phyloP scores from a whole-genome alignment of 2,888 invertebrate genomes.

The Schrankia costaestrigalis region DNA sequence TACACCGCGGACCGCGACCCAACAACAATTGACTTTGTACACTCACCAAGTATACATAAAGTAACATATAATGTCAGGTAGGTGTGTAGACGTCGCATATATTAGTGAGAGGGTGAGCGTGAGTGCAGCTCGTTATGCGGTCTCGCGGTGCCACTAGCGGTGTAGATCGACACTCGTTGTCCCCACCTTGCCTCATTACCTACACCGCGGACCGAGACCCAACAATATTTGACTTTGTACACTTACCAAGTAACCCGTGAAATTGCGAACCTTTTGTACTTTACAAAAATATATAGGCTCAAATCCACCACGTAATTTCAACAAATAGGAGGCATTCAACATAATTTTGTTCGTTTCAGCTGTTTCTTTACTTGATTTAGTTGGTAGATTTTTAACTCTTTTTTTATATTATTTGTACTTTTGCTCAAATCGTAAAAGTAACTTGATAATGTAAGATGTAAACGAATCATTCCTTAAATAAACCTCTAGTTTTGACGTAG shows the following conservation, averaged over 20 bases:
- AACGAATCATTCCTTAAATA: too few relatives aligned
- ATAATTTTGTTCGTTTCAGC: constrained; percentile 11
- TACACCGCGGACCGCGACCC: constrained; percentile 22
- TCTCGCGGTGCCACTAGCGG: constrained; percentile 18
- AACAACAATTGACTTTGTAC: constrained; percentile 31
- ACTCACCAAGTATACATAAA: constrained; percentile 14
- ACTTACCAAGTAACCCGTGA: constrained; percentile 25
- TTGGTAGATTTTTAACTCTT: too few relatives aligned
- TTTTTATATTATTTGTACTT: too few relatives aligned
- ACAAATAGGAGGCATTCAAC: constrained; percentile 17
- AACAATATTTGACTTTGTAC: constrained; percentile 31
- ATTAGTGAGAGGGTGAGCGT: constrained; percentile 12
- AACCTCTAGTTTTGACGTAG: too few relatives aligned
- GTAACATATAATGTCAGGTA: constrained; percentile 2
- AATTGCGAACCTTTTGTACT: constrained; percentile 25
- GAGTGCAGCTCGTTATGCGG: constrained; percentile 24
- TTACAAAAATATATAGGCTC: constrained; percentile 26
- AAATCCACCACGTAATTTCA: constrained; percentile 24
- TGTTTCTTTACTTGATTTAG: constrained; percentile 5
- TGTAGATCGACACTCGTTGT: constrained; percentile 27
- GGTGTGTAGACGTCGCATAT: constrained; percentile 16
- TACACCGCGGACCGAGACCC: constrained; percentile 22
- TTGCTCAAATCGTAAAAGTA: too few relatives aligned
- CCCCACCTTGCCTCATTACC: constrained; percentile 40
- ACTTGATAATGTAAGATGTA: too few relatives aligned